phyloP scores from a whole-genome alignment of 2,888 invertebrate genomes.

The Drosophila merina region DNA sequence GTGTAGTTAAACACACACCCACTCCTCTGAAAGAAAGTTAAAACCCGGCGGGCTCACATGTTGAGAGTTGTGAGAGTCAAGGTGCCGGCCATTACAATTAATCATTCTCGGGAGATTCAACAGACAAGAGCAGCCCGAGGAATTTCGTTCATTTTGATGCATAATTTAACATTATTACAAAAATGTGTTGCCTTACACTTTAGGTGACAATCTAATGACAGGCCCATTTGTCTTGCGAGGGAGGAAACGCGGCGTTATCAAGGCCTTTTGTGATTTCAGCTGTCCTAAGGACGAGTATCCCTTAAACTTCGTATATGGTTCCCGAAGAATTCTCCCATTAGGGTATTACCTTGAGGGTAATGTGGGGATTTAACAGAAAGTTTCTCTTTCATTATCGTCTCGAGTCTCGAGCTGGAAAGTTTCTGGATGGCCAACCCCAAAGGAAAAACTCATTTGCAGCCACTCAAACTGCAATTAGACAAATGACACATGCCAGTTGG shows the following conservation, averaged over 20 bases:
- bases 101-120: slow-evolving; percentile 50
- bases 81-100: slow-evolving; percentile 60
- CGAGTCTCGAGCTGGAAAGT: not conserved
- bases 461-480: slow-evolving; percentile 42
- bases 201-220: slow-evolving; percentile 29
- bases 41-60: not conserved
- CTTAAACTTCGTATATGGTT: not conserved
- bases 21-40: not conserved
- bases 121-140: slow-evolving; percentile 26
- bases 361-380: not conserved
- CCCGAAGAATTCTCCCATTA: not conserved
- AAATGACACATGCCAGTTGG: not conserved
- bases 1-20: not conserved
- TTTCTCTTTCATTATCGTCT: not conserved
- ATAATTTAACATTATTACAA: slow-evolving; percentile 68
- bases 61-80: slow-evolving; percentile 21
- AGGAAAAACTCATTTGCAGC: slow-evolving; percentile 22
- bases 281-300: not conserved
- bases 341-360: not conserved
- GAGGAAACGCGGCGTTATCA: not conserved
- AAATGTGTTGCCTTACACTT: slow-evolving; percentile 58
- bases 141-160: slow-evolving; percentile 63
- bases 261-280: slow-evolving; percentile 28
- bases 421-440: not conserved
- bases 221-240: slow-evolving; percentile 22